Evolutionary conservation across 2,797 vertebrate species (phyloP), one percentile per base, ranked within the genome.

Genomic region (Clangula hyemalis): DNA sequence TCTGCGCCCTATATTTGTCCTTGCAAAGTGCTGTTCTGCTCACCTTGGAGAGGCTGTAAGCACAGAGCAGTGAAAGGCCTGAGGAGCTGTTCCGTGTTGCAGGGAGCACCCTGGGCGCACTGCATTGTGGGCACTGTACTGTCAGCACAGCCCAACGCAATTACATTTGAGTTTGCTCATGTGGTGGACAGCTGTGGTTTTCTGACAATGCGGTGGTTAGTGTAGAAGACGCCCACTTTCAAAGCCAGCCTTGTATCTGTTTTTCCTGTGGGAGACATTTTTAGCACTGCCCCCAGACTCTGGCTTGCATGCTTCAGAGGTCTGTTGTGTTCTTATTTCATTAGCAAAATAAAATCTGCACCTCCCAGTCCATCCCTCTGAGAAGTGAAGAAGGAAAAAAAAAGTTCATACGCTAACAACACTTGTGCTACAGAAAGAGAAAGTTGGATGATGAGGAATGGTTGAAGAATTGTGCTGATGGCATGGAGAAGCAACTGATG

Each of bases 151-250:
- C 83, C 76, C 3, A 1, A 16, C 3, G 6, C 79, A 10, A 6
- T 43, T 34, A 21, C 28, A 13, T 2, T 51, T 5, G 17, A 51
- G 86, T 89, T 81, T 8, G 76, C 92, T 93, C 94, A 90, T 96
- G 93, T 96, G 96, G 92, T 62, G 73, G 94, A 81, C 95, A 97
- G 94, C 96, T 96, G 94, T 94, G 94, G 78, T 77, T 93, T 66
- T 20, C 87, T 92, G 91, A 85, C 76, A 71, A 68, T n/a, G 76
- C 61, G 0, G 74, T 77, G 91, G 79, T 87, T 90, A 75, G 56
- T 73, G 91, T 93, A 87, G 89, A 68, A 68, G 94, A 94, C 87
- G 54, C 83, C 88, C 86, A 70, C 87, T 91, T 85, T 83, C 88
- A 89, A 94, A 95, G 94, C 87, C 61, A 74, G 95, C 80, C 94